phyloP scores from a whole-genome alignment of 2,888 invertebrate genomes.

The Zonitis immaculata region DNA sequence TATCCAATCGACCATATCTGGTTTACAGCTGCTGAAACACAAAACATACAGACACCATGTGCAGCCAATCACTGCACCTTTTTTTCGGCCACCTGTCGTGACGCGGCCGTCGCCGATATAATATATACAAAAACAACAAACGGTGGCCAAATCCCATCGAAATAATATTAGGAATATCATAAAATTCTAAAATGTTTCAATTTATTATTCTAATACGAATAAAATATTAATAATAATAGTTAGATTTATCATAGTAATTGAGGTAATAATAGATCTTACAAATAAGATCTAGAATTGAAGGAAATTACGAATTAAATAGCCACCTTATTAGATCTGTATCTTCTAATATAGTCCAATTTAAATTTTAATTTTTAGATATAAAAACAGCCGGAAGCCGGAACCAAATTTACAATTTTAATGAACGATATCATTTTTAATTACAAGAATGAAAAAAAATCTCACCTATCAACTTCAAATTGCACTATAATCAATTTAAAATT shows the following conservation, averaged over 20 bases:
- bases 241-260: slow-evolving; percentile 5
- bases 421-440: too few relatives aligned
- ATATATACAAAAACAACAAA: neutral
- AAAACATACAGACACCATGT: slow-evolving; percentile 26
- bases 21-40: slow-evolving; percentile 19
- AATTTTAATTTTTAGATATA: neutral
- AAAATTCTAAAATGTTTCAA: too few relatives aligned
- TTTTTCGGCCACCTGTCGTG: slow-evolving; percentile 32
- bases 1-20: slow-evolving; percentile 6
- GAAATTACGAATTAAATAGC: neutral
- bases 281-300: neutral
- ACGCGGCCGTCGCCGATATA: neutral
- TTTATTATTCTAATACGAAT: too few relatives aligned
- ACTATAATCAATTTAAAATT: too few relatives aligned
- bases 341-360: neutral
- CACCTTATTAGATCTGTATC: neutral
- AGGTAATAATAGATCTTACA: neutral
- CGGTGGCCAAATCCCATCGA: too few relatives aligned
- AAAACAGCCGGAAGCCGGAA: neutral
- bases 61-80: slow-evolving; percentile 36
- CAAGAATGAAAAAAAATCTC: too few relatives aligned
- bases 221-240: too few relatives aligned
- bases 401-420: too few relatives aligned
- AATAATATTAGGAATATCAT: too few relatives aligned
- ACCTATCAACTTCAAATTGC: too few relatives aligned